phyloP scores from a whole-genome alignment of 2,797 vertebrate genomes.

The Syngnathus acus region DNA sequence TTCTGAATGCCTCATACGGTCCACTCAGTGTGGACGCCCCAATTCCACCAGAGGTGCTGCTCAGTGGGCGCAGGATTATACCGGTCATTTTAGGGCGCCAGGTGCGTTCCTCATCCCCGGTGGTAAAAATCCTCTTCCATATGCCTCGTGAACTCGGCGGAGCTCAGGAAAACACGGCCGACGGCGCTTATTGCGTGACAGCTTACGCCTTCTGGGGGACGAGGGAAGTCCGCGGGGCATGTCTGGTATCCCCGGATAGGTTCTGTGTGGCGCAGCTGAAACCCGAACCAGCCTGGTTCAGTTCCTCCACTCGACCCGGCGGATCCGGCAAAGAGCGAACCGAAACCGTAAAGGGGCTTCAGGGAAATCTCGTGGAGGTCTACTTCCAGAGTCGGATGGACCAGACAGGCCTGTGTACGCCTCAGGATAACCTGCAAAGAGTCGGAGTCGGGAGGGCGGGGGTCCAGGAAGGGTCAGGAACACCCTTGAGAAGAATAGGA shows the following conservation, averaged over 20 bases:
- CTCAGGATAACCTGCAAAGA: constrained; percentile 64
- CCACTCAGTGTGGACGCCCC: constrained; percentile 75
- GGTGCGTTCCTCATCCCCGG: constrained; percentile 74
- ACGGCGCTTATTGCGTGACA: constrained; percentile 74
- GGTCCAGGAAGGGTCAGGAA: constrained; percentile 54
- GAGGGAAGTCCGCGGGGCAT: constrained; percentile 76
- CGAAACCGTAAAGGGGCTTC: constrained; percentile 41
- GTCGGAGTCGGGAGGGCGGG: constrained; percentile 47
- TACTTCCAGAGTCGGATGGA: constrained; percentile 77
- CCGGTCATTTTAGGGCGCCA: constrained; percentile 73
- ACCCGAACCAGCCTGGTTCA: constrained; percentile 80
- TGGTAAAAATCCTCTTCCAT: constrained; percentile 85
- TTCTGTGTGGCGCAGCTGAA: constrained; percentile 84
- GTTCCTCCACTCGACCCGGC: constrained; percentile 56
- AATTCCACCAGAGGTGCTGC: constrained; percentile 74
- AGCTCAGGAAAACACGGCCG: constrained; percentile 31
- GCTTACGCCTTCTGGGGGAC: constrained; percentile 86
- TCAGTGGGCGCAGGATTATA: constrained; percentile 68
- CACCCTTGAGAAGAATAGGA: constrained; percentile 82
- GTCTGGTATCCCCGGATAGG: constrained; percentile 73
- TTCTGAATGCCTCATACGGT: constrained; percentile 81
- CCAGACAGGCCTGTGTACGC: constrained; percentile 69
- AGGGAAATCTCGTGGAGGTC: constrained; percentile 81
- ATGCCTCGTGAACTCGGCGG: constrained; percentile 45
- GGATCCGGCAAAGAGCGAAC: constrained; percentile 67